These are phyloP conservation scores for Holacanthus passer DNA, from an alignment of 2,113 vertebrate species.

Conservation along the genomic window DNA sequence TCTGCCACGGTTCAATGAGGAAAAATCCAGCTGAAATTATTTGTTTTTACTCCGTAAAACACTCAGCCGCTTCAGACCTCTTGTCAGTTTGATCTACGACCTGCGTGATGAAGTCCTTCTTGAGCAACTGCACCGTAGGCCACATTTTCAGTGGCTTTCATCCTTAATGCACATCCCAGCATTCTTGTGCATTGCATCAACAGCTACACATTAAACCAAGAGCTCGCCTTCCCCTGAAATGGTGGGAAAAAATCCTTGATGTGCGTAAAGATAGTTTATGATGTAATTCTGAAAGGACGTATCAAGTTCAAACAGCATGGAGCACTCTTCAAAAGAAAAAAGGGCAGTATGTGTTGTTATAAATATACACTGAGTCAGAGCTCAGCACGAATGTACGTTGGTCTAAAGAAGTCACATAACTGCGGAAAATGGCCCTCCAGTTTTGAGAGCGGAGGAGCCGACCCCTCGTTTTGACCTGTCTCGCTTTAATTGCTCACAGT, in stretches of 20 bases:
- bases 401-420: constrained; percentile 30
- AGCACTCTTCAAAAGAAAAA: constrained; percentile 2
- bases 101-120: constrained; percentile 42
- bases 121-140: constrained; percentile 31
- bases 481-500: constrained; percentile 64
- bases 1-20: constrained; percentile 35
- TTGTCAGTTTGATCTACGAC: constrained; percentile 66
- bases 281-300: constrained; percentile 45
- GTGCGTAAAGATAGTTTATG: constrained; percentile 42
- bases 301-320: constrained; percentile 40
- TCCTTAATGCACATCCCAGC: constrained; percentile 52
- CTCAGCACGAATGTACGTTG: constrained; percentile 10
- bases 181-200: constrained; percentile 37
- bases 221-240: constrained; percentile 22
- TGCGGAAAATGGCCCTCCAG: constrained; percentile 30
- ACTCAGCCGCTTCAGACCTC: constrained; percentile 50
- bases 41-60: constrained; percentile 61
- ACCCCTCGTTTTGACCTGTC: constrained; percentile 60
- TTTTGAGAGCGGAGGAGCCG: constrained; percentile 43
- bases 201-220: constrained; percentile 41
- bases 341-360: background rate
- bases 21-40: constrained; percentile 52
- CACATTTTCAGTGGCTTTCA: constrained; percentile 45
- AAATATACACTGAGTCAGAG: constrained; percentile 30
- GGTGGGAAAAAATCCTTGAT: constrained; percentile 35